These are phyloP conservation scores for Tor tambroides DNA, from an alignment of 2,113 vertebrate genomes.

Conservation along the genomic window DNA sequence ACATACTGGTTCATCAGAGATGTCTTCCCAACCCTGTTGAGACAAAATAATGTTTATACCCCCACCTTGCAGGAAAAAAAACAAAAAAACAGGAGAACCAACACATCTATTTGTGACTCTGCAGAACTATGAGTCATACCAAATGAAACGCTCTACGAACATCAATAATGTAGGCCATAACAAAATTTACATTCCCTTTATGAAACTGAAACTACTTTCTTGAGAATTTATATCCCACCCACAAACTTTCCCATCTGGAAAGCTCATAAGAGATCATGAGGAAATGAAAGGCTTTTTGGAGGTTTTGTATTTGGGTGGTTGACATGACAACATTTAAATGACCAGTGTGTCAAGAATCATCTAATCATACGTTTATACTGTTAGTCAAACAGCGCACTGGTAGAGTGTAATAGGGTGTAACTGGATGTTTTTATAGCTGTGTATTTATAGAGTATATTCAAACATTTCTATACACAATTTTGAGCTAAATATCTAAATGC, in stretches of 20 bases:
- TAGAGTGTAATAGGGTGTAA: neutral
- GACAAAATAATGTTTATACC: constrained; percentile 13
- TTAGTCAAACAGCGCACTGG: neutral
- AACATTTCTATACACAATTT: neutral
- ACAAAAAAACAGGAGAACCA: neutral
- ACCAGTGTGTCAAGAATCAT: neutral
- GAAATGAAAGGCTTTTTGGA: neutral
- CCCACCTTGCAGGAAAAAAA: neutral
- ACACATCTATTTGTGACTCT: neutral
- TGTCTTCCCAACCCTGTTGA: constrained; percentile 92
- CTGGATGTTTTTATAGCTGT: neutral
- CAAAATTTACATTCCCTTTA: neutral
- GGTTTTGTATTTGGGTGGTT: neutral
- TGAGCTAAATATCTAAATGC: neutral
- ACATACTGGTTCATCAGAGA: constrained; percentile 99
- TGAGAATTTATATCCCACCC: neutral
- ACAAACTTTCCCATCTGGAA: neutral
- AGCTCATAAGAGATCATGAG: neutral
- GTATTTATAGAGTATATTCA: neutral
- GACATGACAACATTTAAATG: neutral
- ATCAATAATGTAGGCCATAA: neutral
- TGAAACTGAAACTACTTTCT: neutral
- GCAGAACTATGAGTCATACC: neutral
- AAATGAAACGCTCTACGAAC: neutral
- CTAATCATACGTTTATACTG: neutral